phyloP scores from a whole-genome alignment of 2,113 vertebrate species.

The Thryonomys swinderianus region DNA sequence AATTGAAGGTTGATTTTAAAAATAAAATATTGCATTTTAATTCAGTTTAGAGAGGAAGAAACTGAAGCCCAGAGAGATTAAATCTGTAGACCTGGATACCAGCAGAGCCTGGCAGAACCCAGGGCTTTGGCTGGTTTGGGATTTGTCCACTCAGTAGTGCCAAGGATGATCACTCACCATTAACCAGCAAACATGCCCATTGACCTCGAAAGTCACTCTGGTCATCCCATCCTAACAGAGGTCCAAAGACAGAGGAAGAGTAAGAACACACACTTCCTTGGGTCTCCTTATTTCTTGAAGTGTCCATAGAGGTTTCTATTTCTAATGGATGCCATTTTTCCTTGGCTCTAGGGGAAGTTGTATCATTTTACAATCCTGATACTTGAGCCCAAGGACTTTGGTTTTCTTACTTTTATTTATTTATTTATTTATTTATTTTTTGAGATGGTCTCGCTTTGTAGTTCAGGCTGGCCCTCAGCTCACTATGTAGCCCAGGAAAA shows the following conservation, averaged over 20 bases:
- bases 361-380: neutral
- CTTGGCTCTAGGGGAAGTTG: neutral
- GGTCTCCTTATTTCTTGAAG: neutral
- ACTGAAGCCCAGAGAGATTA: neutral
- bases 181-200: fast-evolving
- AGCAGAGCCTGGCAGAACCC: neutral
- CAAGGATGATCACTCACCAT: neutral
- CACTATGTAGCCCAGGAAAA: too few species aligned
- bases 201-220: neutral
- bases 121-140: neutral
- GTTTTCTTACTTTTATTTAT: neutral
- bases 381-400: neutral
- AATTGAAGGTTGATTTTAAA: conserved; percentile 33
- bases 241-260: neutral
- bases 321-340: neutral
- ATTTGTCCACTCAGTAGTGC: neutral
- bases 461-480: too few species aligned
- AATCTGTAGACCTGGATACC: neutral
- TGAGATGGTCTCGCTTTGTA: too few species aligned
- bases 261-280: neutral
- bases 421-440: too few species aligned
- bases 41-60: neutral
- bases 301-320: neutral
- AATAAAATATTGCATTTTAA: neutral
- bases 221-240: neutral